A percentile compares a stretch with the other conserved stretches of the same genome.
phyloP scores from a whole-genome alignment of 2,797 vertebrate genomes.

The Podargus strigoides region DNA sequence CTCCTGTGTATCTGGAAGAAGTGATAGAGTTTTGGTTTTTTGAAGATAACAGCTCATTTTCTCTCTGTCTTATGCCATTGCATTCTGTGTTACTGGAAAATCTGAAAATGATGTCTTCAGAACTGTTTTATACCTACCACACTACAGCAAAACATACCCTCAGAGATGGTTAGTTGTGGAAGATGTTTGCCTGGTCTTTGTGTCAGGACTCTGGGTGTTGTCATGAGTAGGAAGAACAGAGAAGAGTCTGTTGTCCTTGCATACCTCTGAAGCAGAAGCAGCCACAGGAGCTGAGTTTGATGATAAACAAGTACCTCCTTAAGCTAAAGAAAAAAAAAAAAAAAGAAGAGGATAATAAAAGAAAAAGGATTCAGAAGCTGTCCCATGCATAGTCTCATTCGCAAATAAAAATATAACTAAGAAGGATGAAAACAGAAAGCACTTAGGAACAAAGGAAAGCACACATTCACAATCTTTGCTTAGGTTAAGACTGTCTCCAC shows the following conservation, averaged over 20 bases:
- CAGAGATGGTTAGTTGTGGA: background rate
- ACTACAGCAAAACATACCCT: background rate
- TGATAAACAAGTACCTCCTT: background rate
- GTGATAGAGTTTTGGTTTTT: background rate
- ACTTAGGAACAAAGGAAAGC: constrained; percentile 12
- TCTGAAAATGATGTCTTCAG: background rate
- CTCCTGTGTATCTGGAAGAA: background rate
- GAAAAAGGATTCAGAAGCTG: background rate
- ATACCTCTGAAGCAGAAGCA: background rate
- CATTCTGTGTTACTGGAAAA: background rate
- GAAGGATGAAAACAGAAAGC: background rate
- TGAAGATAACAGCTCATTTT: background rate
- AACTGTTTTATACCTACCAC: background rate
- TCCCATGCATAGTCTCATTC: background rate
- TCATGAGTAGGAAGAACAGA: background rate
- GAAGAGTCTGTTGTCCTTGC: background rate
- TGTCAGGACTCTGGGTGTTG: background rate
- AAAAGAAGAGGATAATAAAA: background rate
- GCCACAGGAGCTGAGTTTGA: background rate
- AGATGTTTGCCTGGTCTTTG: background rate
- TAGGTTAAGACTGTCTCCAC: constrained; percentile 4
- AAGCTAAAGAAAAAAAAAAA: background rate
- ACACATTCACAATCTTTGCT: constrained; percentile 11
- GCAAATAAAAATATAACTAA: constrained; percentile 25
- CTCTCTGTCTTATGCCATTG: background rate